Base-by-base conservation (phyloP, 37 sponge, comb jelly and placozoan species). In the Aphrocallistes beatrix region DNA sequence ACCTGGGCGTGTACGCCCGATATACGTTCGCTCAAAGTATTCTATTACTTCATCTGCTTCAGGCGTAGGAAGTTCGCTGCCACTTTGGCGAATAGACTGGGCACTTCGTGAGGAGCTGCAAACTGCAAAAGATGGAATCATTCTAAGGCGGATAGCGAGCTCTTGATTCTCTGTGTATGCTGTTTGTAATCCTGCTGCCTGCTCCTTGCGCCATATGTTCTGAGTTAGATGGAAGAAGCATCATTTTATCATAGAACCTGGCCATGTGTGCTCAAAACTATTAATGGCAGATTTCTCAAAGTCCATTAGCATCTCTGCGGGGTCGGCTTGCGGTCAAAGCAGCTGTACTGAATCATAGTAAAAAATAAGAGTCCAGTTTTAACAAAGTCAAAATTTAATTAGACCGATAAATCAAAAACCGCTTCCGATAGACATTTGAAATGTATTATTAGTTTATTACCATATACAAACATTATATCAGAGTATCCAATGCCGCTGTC, bases 191-290 rank as follows among this genome's bases (percentile, higher is more conserved):
- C 75, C 75, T 3, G 34, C 34, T 25, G 75, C 25, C 75, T 60
- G 75, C 75, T 25, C 75, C 25, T 60, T 21, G 25, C 75, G 75
- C 75, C 75, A 60, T 6, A 60, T 3, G 34, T 60, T 60, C 75
- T 60, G 75, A 6, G 75, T 60, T 19, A 60, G 75, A 30, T 60
- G 75, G 21, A 60, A 60, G 75, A 60, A 60, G 75, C 75, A 60
- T 19, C 75, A 3, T 30, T 60, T 60, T 30, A 60, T 30, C 34
- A 60, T 30, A 32, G 75, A 3, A 28, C 34, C n/a, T 25, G 75
- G 75, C 75, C 75, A 60, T 21, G 34, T 28, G 3, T 13, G 75
- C 75, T 60, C 75, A 60, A 60, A 60, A 30, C 75, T 60, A 6
- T 21, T 60, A n/a, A 60, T 60, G 1, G 75, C 75, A 8, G 32